Evolutionary conservation across 2,888 invertebrate genomes (phyloP), one percentile per base, ranked within the genome.

Genomic region (Onchidella celtica): DNA sequence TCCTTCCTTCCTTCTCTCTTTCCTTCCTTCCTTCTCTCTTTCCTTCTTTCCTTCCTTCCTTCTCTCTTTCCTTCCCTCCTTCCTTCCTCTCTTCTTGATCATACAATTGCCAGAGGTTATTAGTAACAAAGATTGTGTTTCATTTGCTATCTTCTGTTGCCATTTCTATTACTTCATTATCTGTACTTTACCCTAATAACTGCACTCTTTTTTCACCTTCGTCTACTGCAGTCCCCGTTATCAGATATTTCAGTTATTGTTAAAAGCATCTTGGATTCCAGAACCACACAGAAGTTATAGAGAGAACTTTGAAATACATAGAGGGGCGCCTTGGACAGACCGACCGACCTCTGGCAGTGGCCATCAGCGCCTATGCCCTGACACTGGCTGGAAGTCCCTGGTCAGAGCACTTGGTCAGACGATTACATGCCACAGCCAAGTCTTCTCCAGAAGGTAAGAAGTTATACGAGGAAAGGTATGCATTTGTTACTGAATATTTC

Each of bases 311-410:
- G 3, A 9, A 57, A 9, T 87, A 85, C 76, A 74, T 89, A 21
- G 87, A 88, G 47, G 76, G 61, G 1, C 70, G 85, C 11, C 34
- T 85, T 36, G 79, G 77, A 9, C 59, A 78, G 24, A 80, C 82
- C 2, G 74, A 86, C 34, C 79, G 88, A 14, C 86, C 88, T 0
- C 87, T 89, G 65, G 79, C 88, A 0, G 59, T 89, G 21, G 88
- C 90, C 9, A 84, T 90, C 11, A 85, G 86, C 11, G 83, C 89
- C 2, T 90, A 90, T 72, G 90, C 90, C 1, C 77, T 90, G 65
- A 87, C 87, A 0, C 61, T 90, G 73, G 81, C 87, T 2, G 84
- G 89, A 34, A 88, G 87, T 57, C n/a, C 29, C 0, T 72, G 61
- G 38, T 84, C 82, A 63, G 75, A 76, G 14, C 61, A 68, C 0